phyloP scores from a whole-genome alignment of 2,797 vertebrate genomes.

The Onychomys torridus region DNA sequence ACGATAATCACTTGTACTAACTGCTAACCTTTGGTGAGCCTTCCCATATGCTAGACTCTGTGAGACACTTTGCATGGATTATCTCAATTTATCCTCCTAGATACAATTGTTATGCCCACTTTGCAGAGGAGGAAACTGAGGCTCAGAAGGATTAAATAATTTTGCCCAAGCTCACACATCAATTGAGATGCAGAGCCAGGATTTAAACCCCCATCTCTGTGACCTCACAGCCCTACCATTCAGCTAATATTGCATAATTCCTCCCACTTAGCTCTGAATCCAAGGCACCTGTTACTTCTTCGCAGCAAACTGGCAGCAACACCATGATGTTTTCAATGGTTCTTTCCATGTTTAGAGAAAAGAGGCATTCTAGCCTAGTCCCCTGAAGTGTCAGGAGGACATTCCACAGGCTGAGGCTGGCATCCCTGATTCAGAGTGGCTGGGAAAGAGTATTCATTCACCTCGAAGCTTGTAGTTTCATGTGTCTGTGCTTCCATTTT shows the following conservation, averaged over 20 bases:
- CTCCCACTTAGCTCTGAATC: neutral
- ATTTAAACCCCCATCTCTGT: neutral
- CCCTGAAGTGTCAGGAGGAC: neutral
- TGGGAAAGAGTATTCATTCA: neutral
- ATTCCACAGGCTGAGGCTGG: neutral
- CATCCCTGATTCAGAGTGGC: neutral
- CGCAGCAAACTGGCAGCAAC: neutral
- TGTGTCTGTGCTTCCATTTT: neutral
- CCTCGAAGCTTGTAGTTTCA: accelerated
- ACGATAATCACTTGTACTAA: conserved; percentile 65
- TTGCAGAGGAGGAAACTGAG: conserved; percentile 71
- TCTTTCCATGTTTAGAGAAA: conserved; percentile 13
- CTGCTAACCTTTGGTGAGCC: conserved; percentile 61
- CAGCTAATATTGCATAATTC: neutral
- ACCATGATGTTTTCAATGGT: neutral
- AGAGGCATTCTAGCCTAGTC: neutral
- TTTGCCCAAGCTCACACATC: neutral
- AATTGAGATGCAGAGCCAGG: neutral
- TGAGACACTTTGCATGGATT: conserved; percentile 61
- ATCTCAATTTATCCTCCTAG: conserved; percentile 62
- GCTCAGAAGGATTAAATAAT: conserved; percentile 63
- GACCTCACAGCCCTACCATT: neutral
- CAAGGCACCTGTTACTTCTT: neutral
- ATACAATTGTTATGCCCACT: conserved; percentile 53
- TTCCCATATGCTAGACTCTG: conserved; percentile 65